phyloP scores from a whole-genome alignment of 2,113 vertebrate genomes.

The Triplophysa rosa region DNA sequence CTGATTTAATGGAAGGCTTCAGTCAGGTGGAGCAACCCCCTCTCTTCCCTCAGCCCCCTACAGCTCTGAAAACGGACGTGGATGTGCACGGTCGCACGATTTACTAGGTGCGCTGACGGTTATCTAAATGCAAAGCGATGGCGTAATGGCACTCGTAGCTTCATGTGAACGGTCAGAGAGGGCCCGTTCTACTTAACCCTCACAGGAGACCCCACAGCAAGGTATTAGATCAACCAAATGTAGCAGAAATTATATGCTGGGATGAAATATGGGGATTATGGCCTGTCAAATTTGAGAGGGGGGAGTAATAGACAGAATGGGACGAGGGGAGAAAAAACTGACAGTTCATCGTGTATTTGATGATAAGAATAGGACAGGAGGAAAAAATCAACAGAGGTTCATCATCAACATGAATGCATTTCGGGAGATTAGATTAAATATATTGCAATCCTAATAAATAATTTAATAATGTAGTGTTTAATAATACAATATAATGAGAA shows the following conservation, averaged over 20 bases:
- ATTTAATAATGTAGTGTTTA: too few species aligned
- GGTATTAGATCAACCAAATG: slow-evolving; percentile 38
- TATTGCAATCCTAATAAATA: too few species aligned
- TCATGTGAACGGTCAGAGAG: slow-evolving; percentile 41
- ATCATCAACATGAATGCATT: neutral
- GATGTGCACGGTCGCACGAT: slow-evolving; percentile 64
- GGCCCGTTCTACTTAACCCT: slow-evolving; percentile 11
- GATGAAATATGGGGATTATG: slow-evolving; percentile 45
- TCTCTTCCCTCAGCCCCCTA: slow-evolving; percentile 34
- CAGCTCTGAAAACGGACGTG: slow-evolving; percentile 1
- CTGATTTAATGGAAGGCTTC: slow-evolving; percentile 35
- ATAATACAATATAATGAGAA: too few species aligned
- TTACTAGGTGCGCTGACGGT: slow-evolving; percentile 68
- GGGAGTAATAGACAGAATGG: neutral
- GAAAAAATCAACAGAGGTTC: neutral
- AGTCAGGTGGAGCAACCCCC: slow-evolving; percentile 57
- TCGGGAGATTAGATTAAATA: too few species aligned
- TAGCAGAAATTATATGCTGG: slow-evolving; percentile 40
- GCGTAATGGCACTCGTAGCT: slow-evolving; percentile 71
- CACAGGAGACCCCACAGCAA: slow-evolving; percentile 7
- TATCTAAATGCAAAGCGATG: slow-evolving; percentile 82
- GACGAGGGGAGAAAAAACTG: neutral
- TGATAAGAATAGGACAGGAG: slow-evolving; percentile 5
- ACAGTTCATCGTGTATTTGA: neutral
- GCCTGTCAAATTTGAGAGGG: slow-evolving; percentile 32